Base-by-base conservation (phyloP, 2,888 invertebrate species). In the Trachelus iudaicus region DNA sequence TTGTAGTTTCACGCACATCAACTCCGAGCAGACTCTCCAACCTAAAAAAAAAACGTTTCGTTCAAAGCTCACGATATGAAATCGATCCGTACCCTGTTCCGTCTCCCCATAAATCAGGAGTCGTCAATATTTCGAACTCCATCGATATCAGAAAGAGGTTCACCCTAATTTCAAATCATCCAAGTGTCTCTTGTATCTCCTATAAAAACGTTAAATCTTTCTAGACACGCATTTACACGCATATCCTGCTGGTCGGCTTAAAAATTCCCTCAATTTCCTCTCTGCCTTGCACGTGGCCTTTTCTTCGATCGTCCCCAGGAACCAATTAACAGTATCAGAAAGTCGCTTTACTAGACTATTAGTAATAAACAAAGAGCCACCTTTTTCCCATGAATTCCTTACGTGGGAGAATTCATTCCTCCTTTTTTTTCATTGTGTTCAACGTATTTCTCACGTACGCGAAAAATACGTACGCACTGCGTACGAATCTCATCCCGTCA, bases 101-200 rank as follows among this genome's bases (percentile, higher is more conserved):
- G 23, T 56, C 6, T 23, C 31, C 71, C 15, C 71, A 34, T 23
- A 12, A 6, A n/a, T 23, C 23, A 34, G 31, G 6, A 73, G 0
- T 73, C 23, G 11, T 34, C 15, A n/a, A 69, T 79, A 76, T 79
- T 76, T 79, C 69, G 40, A 79, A 76, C 76, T 33, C 73, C 73
- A 79, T 76, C 79, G 69, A 68, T 34, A 33, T 35, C 76, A 69
- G 76, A 74, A 79, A 79, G 76, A 77, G 73, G n/a, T 73, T 73
- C 73, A 34, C 33, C 2, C 68, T 35, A 33, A 76, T 23, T 56
- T 56, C 23, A 9, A 56, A 56, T 0, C 2, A 15, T 56, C 40
- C 23, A 23, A 40, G 6, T 40, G 23, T 56, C 23, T 56, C 40
- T 40, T 40, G 40, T 23, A 6, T 6, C 40, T 40, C 23, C 9